Evolutionary conservation across 2,113 vertebrate species (phyloP), one percentile per base, ranked within the genome.

Genomic region (Gallinago paraguaiae): DNA sequence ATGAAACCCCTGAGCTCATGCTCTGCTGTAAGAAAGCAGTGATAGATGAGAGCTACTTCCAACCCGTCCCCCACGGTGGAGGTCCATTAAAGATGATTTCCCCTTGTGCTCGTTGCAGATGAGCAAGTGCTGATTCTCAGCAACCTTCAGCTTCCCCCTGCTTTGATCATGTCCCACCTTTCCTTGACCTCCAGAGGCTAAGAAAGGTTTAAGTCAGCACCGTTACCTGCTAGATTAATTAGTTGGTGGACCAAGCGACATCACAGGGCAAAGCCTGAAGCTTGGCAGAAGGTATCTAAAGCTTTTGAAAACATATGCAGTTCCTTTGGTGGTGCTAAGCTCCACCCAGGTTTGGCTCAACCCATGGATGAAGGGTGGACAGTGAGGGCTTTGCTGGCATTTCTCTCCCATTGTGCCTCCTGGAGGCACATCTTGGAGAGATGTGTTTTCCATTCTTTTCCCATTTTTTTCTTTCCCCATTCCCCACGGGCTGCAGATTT

Each of bases 21-120:
- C 15, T 51, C 53, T 24, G 57, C 0, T 2, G 41, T 28, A 46
- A 45, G 48, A 41, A 48, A 65, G 51, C 45, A 33, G 16, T 57
- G 72, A 83, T 13, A 54, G 68, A 77, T 43, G 64, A 77, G 69
- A 77, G 11, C 43, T 57, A 13, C 51, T 81, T 91, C 53, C 80
- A 84, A 46, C 13, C 18, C 0, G 0, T 39, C 25, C 22, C 25
- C 23, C 0, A 0, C 0, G 6, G 48, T 11, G 27, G 53, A 71
- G 18, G 25, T 41, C 75, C 37, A 46, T 81, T 71, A 85, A 30
- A 81, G 61, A 61, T 27, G 0, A 71, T 63, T 93, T 68, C 79
- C 53, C 37, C 16, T 41, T 43, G 33, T 59, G 37, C 33, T 84
- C 16, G 0, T 57, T 56, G 24, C 1, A 11, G 83, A 71, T 39